Base-by-base conservation (phyloP, 2,888 invertebrate genomes). In the Xylota sylvarum region DNA sequence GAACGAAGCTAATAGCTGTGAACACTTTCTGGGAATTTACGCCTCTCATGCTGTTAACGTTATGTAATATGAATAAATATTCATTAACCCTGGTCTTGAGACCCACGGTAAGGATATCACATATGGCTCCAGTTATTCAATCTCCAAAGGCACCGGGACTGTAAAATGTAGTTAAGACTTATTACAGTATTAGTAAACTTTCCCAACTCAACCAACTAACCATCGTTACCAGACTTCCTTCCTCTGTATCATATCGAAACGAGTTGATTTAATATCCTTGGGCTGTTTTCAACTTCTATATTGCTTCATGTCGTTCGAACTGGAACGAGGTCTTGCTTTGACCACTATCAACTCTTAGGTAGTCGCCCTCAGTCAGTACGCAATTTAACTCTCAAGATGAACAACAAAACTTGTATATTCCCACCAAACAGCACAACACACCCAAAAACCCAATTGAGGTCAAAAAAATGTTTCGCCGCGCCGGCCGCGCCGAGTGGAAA, bases 371-470 rank as follows among this genome's bases (percentile, higher is more conserved):
- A 67, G 17, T 40, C 10, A 0, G 27, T 17, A 52, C 27, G 67
- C 52, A 40, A 52, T 60, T 60, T 27, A 10, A 23, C 23, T 40
- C n/a, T 7, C 23, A 23, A 65, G 48, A 35, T 50, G 19, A 19
- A 6, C 43, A 32, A 19, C 35, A 48, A 48, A 32, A 48, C 4
- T 27, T 3, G 19, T n/a, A 7, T 32, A 30, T 5, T 7, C 32
- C 6, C 14, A 58, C 19, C 12, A 60, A 60, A 60, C n/a, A 10
- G 30, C 14, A 17, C 5, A 4, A 17, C 40, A 6, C 40, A 55
- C 46, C 6, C 35, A 35, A 35, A 56, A 46, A 27, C 19, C 37
- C 14, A 62, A 81, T 76, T 62, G 52, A 69, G 81, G 81, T 69
- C 81, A 48, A 60, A 81, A 48, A n/a, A 40, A 32, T 50, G 27